Evolutionary conservation across 2,888 invertebrate genomes (phyloP), one percentile per base, ranked within the genome.

Genomic region (Sabatieria punctata): DNA sequence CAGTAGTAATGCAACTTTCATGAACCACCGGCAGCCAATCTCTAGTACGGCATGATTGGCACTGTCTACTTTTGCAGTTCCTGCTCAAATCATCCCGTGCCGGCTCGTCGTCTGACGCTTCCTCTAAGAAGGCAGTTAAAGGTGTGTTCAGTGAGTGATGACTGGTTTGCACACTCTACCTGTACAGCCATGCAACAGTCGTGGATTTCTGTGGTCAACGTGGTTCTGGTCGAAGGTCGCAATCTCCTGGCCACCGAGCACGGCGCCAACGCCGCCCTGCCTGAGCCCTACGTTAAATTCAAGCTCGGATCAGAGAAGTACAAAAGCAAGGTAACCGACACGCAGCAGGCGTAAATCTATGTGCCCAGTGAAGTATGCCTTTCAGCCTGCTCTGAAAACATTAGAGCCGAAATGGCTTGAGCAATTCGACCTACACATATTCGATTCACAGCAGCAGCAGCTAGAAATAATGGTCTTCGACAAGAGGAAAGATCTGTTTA

Each of bases 131-230:
- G n/a, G n/a, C n/a, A n/a, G n/a, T n/a, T n/a, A n/a, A n/a, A n/a
- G n/a, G n/a, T n/a, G n/a, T n/a, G n/a, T n/a, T n/a, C n/a, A n/a
- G n/a, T n/a, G n/a, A n/a, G n/a, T n/a, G n/a, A n/a, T n/a, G n/a
- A n/a, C n/a, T n/a, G n/a, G n/a, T n/a, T n/a, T n/a, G n/a, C n/a
- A n/a, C n/a, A n/a, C n/a, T n/a, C n/a, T n/a, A n/a, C n/a, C n/a
- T n/a, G n/a, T n/a, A n/a, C n/a, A n/a, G n/a, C n/a, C n/a, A n/a
- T n/a, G n/a, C 49, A 50, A 25, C 91, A 93, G 71, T 85, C 89
- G 65, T 95, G 93, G 93, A 86, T 84, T 65, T 85, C 86, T 2
- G 86, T 91, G 48, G 89, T 97, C 33, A 95, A 91, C 49, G 84
- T 95, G 57, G 81, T 93, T n/a, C 73, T 97, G 54, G 85, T 95